Conservation (phyloP, 2,888 invertebrate genomes). For the Scaptomyza cyrtandrae region DNA sequence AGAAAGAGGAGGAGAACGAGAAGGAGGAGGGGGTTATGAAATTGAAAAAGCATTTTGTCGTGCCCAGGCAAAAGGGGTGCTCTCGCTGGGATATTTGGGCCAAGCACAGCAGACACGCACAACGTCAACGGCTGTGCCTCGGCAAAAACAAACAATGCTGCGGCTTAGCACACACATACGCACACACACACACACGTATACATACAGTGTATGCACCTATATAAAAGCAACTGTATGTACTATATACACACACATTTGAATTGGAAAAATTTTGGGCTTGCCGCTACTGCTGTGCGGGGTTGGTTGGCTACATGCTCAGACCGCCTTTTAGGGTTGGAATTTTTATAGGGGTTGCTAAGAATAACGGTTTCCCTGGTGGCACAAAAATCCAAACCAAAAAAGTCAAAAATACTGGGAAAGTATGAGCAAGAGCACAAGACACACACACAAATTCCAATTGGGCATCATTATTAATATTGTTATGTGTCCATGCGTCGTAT, state of each 20-base stretch:
- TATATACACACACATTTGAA: slow-evolving; percentile 31
- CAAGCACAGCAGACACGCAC: slow-evolving; percentile 37
- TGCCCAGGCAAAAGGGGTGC: slow-evolving; percentile 46
- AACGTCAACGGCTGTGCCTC: slow-evolving; percentile 29
- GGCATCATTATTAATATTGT: slow-evolving; percentile 24
- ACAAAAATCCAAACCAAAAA: not conserved
- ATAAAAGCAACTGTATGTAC: slow-evolving; percentile 18
- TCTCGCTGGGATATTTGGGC: slow-evolving; percentile 62
- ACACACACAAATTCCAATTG: not conserved
- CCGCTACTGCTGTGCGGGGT: slow-evolving; percentile 53
- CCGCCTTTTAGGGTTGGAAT: slow-evolving; percentile 53
- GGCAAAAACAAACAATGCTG: slow-evolving; percentile 71
- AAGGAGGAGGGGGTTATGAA: not conserved
- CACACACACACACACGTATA: slow-evolving; percentile 20
- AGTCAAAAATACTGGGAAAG: slow-evolving; percentile 65
- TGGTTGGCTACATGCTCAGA: slow-evolving; percentile 47
- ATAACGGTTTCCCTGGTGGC: slow-evolving; percentile 22
- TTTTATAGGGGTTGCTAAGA: slow-evolving; percentile 63
- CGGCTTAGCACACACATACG: slow-evolving; percentile 64
- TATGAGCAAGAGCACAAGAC: not conserved
- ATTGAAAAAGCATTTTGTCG: slow-evolving; percentile 56
- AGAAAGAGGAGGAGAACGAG: not conserved
- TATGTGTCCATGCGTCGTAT: slow-evolving; percentile 50
- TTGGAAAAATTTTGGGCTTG: slow-evolving; percentile 27
- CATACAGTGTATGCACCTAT: slow-evolving; percentile 12